These are phyloP conservation scores for Parus major DNA, from an alignment of 2,113 vertebrate genomes.

Conservation along the genomic window DNA sequence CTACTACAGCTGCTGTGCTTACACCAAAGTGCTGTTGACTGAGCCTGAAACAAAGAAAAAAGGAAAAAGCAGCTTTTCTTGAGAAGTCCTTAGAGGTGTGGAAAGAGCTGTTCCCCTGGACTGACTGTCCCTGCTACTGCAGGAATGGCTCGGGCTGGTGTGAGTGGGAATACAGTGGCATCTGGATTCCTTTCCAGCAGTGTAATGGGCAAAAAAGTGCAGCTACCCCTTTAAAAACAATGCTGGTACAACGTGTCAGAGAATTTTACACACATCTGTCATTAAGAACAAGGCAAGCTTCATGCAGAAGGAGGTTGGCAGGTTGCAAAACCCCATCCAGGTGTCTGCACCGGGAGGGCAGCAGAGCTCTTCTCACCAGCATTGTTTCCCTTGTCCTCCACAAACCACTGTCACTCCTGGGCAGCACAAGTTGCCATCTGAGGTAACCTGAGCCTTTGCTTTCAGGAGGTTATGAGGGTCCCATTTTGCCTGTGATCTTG, in stretches of 20 bases:
- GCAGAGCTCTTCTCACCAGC: not conserved
- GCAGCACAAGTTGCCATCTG: not conserved
- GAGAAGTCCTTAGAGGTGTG: not conserved
- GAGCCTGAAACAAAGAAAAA: not conserved
- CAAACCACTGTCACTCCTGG: not conserved
- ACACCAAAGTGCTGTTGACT: not conserved
- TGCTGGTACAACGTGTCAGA: not conserved
- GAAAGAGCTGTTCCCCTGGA: not conserved
- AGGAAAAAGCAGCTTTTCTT: not conserved
- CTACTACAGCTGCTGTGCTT: not conserved
- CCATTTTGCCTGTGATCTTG: not conserved
- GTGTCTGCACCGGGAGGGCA: not conserved
- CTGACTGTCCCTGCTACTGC: not conserved
- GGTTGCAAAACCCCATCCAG: not conserved
- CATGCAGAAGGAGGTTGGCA: accelerated
- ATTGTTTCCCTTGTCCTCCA: accelerated
- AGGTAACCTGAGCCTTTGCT: not conserved
- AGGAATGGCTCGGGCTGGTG: not conserved
- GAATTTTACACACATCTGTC: not conserved
- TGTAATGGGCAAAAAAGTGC: not conserved
- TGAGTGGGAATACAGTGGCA: not conserved
- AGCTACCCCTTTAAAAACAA: slow-evolving; percentile 26
- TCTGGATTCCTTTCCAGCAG: not conserved
- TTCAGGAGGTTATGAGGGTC: not conserved
- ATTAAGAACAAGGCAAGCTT: accelerated